Percentiles rank a stretch among this genome's conserved stretches.
These are phyloP conservation scores for Alethe diademata DNA, from an alignment of 2,113 vertebrate genomes.

Conservation along the genomic window DNA sequence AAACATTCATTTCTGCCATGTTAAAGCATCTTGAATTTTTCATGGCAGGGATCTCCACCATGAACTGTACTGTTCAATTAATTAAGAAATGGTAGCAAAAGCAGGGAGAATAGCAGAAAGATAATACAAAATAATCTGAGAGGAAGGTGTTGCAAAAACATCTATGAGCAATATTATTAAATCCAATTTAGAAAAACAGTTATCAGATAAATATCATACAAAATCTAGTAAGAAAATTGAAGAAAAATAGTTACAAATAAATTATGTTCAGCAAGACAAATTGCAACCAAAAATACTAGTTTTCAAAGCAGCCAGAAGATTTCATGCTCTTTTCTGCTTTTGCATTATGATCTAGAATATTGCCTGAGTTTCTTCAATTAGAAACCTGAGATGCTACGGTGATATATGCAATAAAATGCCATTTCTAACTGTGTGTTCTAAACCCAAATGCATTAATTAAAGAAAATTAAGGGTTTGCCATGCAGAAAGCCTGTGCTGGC, in stretches of 20 bases:
- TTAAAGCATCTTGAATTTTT: neutral
- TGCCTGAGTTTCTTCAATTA: neutral
- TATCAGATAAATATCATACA: neutral
- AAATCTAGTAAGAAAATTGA: neutral
- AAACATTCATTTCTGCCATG: neutral
- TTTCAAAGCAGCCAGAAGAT: neutral
- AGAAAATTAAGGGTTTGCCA: neutral
- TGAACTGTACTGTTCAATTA: neutral
- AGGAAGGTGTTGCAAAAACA: neutral
- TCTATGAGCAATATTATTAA: neutral
- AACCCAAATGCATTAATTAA: neutral
- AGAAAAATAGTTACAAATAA: neutral
- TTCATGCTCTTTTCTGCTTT: neutral
- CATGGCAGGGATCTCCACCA: neutral
- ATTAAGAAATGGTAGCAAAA: neutral
- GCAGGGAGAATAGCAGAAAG: neutral
- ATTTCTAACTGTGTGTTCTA: neutral
- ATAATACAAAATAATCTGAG: neutral
- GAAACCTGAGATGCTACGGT: neutral
- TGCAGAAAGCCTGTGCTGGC: neutral
- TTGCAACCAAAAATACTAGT: neutral
- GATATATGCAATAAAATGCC: neutral
- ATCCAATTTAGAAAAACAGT: neutral
- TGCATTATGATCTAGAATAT: neutral
- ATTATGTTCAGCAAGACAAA: neutral